Conservation (phyloP, 2,113 vertebrate genomes). For the Poecile atricapillus region DNA sequence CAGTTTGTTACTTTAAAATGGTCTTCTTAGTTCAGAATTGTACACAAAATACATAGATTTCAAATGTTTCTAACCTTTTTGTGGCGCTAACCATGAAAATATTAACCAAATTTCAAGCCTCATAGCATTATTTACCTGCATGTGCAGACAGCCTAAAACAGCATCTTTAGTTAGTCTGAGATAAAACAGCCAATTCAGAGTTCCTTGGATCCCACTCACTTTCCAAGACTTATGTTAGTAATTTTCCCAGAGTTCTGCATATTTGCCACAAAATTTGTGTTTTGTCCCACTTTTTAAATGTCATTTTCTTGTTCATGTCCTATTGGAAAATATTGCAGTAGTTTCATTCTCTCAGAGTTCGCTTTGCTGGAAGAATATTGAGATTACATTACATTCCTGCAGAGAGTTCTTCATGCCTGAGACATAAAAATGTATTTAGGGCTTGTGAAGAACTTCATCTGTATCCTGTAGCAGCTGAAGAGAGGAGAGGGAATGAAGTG, state of each 20-base stretch:
- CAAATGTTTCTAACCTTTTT: neutral
- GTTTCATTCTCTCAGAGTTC: neutral
- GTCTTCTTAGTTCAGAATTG: neutral
- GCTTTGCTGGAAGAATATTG: neutral
- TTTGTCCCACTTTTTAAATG: neutral
- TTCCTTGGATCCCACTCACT: neutral
- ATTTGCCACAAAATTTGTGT: neutral
- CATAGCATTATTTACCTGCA: neutral
- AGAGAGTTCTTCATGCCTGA: neutral
- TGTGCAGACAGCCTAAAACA: neutral
- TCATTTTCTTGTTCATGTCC: neutral
- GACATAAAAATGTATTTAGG: neutral
- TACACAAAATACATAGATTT: neutral
- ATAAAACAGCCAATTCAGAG: neutral
- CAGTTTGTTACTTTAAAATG: neutral
- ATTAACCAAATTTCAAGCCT: neutral
- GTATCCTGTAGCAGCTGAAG: neutral
- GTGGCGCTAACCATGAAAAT: neutral
- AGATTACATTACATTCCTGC: neutral
- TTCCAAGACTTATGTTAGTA: neutral
- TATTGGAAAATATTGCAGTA: neutral
- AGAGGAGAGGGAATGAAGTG: neutral
- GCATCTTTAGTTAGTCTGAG: neutral
- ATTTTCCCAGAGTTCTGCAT: neutral
- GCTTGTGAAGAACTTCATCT: neutral